A percentile compares a stretch with the other conserved stretches of the same genome.
Conservation (phyloP, 2,113 vertebrate species). For the Grantiella picta region DNA sequence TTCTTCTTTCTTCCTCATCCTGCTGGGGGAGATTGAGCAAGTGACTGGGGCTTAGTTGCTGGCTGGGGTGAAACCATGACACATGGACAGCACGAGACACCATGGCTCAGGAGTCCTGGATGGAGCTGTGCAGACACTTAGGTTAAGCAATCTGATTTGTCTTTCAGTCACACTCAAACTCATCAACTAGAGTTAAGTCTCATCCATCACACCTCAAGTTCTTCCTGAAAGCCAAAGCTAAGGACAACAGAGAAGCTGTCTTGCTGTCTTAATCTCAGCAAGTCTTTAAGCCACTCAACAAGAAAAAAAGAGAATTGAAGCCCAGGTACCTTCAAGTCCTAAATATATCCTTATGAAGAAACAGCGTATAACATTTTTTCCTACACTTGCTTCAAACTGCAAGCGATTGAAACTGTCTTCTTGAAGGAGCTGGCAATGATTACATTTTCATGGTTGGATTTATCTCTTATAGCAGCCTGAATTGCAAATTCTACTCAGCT, state of each 20-base stretch:
- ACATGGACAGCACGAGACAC: neutral
- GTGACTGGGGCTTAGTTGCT: neutral
- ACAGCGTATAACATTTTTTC: neutral
- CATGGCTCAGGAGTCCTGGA: neutral
- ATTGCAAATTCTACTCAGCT: neutral
- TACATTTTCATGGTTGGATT: neutral
- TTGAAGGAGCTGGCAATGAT: neutral
- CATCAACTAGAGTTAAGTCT: neutral
- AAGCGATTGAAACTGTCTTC: neutral
- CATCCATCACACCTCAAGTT: neutral
- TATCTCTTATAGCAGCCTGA: neutral
- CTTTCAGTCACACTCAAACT: neutral
- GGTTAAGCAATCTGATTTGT: neutral
- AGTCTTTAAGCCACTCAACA: neutral
- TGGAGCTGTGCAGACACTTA: neutral
- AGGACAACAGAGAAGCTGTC: neutral
- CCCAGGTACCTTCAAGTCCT: neutral
- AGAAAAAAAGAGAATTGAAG: neutral
- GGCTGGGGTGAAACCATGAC: neutral
- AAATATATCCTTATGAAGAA: neutral
- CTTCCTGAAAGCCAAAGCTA: neutral
- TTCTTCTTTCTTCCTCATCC: neutral
- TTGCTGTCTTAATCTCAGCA: neutral
- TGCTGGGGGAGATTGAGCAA: neutral
- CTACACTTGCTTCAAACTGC: neutral